Base-by-base conservation (phyloP, 2,888 invertebrate genomes). In the Mesorhabditis sp. region DNA sequence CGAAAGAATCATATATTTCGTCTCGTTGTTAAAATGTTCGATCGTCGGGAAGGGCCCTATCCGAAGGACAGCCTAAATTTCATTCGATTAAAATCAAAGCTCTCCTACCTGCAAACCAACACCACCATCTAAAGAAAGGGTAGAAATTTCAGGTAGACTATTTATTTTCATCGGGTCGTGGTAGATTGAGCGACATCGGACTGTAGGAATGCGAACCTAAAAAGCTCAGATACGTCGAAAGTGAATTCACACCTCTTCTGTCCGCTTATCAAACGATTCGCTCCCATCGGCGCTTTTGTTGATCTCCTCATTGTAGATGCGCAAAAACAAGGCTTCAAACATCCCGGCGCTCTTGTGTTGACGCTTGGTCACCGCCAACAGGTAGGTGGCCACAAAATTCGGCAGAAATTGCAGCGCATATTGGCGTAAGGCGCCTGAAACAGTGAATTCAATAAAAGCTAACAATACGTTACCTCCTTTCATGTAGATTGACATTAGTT, bases 1-100 rank as follows among this genome's bases (percentile, higher is more conserved):
- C 0, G 94, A 91, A 89, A 95, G 91, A n/a, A 95, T 92, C 58
- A 86, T 78, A 74, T 87, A 90, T 72, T 95, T 90, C 87, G 95
- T 95, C 87, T 94, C 94, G 62, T 94, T 93, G 87, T 93, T 93
- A 45, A 96, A 90, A 41, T 90, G 90, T 86, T 95, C 94, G 64
- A 94, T 91, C 86, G 94, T 93, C 13, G 92, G 90, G 80, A 92
- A 89, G 10, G 95, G 95, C 0, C 95, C 95, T 91, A 94, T 93
- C 83, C 91, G 92, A 64, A 95, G 92, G 10, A 83, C 77, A 45
- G 75, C 72, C 78, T 76, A 66, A 13, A 70, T 64, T 43, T 13
- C 10, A 43, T 28, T 65, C 43, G 13, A 6, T 7, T 65, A 13
- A 43, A 10, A 15, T 10, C n/a, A 45, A 50, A 50, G 4, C 13